A percentile compares a stretch with the other conserved stretches of the same genome.
Evolutionary conservation across 2,797 vertebrate species (phyloP).

Genomic region (Phalloptychus januarius): DNA sequence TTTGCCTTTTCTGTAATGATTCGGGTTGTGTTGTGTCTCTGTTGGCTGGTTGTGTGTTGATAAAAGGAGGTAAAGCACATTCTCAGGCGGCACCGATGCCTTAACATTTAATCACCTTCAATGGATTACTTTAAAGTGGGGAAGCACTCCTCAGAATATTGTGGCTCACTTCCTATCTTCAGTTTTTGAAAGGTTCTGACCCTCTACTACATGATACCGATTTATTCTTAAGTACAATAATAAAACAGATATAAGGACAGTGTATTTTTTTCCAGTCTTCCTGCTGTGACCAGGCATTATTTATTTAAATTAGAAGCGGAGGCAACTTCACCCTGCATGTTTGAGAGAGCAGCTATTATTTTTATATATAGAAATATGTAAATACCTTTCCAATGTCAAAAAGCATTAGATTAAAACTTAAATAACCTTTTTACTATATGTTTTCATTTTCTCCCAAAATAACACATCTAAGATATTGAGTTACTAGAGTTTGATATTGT

Average conservation of each 20-base stretch:
- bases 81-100: neutral
- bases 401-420: neutral
- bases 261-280: neutral
- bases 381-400: neutral
- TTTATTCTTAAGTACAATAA: neutral
- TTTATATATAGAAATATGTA: neutral
- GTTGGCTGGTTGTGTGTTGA: conserved; percentile 5
- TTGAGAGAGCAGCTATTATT: neutral
- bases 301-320: neutral
- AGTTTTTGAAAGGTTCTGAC: neutral
- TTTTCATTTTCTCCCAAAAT: neutral
- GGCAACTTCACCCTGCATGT: neutral
- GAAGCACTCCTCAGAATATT: neutral
- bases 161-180: neutral
- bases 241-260: neutral
- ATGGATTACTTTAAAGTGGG: neutral
- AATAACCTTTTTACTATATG: neutral
- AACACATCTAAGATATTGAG: neutral
- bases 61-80: neutral
- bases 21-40: neutral
- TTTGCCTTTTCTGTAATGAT: neutral
- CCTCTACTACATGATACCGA: neutral
- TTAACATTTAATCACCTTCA: neutral
- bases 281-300: neutral
- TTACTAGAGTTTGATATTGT: neutral